Conservation (phyloP, 2,113 vertebrate genomes). For the Tichodroma muraria region DNA sequence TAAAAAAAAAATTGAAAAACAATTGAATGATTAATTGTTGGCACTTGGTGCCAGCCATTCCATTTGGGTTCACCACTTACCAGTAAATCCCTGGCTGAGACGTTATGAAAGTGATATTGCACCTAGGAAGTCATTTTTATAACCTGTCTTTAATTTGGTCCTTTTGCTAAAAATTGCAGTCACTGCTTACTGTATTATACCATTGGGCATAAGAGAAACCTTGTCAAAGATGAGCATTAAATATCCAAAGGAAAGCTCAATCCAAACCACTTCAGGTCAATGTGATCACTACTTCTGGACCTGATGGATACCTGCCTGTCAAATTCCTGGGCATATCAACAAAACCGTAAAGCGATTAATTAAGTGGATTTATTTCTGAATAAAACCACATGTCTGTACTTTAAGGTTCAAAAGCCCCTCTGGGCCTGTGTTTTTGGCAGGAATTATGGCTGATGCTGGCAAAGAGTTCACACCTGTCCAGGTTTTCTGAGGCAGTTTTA, state of each 20-base stretch:
- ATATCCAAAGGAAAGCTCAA: neutral
- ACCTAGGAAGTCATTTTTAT: conserved; percentile 78
- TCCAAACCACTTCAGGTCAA: neutral
- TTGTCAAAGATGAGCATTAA: neutral
- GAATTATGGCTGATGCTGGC: neutral
- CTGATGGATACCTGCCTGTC: neutral
- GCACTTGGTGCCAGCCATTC: conserved; percentile 36
- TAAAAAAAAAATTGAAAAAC: neutral
- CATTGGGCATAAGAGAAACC: conserved; percentile 82
- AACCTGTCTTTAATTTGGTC: conserved; percentile 77
- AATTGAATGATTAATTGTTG: neutral
- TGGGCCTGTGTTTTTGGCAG: neutral
- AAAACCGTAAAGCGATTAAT: neutral
- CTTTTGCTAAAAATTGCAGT: conserved; percentile 79
- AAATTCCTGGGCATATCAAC: neutral
- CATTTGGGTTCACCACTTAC: conserved; percentile 58
- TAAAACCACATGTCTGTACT: neutral
- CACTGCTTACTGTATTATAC: conserved; percentile 84
- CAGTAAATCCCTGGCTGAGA: conserved; percentile 75
- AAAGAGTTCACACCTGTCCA: neutral
- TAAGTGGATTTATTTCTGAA: neutral
- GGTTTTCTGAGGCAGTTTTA: neutral
- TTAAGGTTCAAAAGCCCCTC: neutral
- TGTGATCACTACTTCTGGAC: neutral
- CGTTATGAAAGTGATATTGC: conserved; percentile 69